These are phyloP conservation scores for Trachelus troglodyta DNA, from an alignment of 2,888 invertebrate genomes.

Conservation along the genomic window DNA sequence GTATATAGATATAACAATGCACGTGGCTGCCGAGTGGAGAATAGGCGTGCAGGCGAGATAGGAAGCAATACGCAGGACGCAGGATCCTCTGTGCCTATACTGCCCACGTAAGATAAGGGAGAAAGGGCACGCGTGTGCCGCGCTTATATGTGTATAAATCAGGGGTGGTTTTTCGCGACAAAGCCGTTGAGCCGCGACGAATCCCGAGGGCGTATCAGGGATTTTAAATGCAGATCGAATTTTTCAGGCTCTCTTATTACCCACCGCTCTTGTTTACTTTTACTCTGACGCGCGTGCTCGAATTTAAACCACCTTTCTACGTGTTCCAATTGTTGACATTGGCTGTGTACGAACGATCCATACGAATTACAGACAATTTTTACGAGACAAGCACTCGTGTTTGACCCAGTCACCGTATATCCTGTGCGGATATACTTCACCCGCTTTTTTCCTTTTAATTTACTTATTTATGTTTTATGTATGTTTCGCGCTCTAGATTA, in stretches of 20 bases:
- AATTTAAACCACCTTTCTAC: conserved; percentile 8
- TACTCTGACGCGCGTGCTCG: not conserved
- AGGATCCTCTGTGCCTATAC: not conserved
- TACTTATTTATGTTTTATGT: not conserved
- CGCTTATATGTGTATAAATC: conserved; percentile 42
- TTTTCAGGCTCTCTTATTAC: conserved; percentile 15
- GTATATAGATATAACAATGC: not conserved
- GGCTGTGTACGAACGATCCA: not conserved
- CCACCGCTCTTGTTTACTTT: not conserved
- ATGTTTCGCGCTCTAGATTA: not conserved
- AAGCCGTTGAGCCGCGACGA: not conserved
- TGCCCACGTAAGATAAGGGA: conserved; percentile 39
- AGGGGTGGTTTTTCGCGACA: conserved; percentile 33
- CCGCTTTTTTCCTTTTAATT: not conserved
- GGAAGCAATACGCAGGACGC: not conserved
- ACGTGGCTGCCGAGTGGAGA: not conserved
- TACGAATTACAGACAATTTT: not conserved
- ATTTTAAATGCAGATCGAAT: conserved; percentile 23
- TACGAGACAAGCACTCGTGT: not conserved
- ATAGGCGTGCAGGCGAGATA: not conserved
- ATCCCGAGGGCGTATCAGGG: not conserved
- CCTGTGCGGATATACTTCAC: not conserved
- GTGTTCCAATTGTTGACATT: conserved; percentile 7
- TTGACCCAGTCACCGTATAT: not conserved
- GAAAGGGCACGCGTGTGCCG: conserved; percentile 42